These are phyloP conservation scores for Protosalanx chinensis DNA, from an alignment of 2,797 vertebrate species.

Conservation along the genomic window DNA sequence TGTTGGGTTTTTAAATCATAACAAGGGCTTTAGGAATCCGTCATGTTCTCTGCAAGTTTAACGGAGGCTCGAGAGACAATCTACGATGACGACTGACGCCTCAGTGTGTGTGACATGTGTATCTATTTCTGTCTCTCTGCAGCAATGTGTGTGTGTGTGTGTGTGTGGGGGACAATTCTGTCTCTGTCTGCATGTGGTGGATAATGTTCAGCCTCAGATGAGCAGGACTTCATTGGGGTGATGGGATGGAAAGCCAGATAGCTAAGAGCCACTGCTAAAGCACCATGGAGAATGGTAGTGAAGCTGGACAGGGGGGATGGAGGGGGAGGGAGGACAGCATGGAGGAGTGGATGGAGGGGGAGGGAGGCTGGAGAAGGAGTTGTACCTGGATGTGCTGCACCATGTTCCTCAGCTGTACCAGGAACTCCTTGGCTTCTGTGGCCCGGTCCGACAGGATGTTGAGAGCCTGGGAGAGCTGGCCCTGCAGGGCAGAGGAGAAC, in stretches of 20 bases:
- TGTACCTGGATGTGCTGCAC: constrained; percentile 97
- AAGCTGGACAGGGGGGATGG: neutral
- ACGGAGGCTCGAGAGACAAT: neutral
- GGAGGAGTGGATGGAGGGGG: too few relatives aligned
- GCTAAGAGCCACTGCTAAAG: neutral
- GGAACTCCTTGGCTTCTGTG: constrained; percentile 96
- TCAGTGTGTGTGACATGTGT: neutral
- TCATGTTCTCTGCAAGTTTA: neutral
- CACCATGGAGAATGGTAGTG: neutral
- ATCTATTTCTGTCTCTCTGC: neutral
- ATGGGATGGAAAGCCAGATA: neutral
- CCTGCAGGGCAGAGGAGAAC: constrained; percentile 67
- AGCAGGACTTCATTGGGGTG: neutral
- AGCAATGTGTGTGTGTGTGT: neutral
- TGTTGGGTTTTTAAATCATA: too few relatives aligned
- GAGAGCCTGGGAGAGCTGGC: constrained; percentile 93
- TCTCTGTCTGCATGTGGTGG: neutral
- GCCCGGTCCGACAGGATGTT: constrained; percentile 93
- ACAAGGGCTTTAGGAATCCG: neutral
- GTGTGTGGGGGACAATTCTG: too few relatives aligned
- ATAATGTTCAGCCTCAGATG: neutral
- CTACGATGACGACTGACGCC: neutral
- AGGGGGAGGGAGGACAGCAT: neutral
- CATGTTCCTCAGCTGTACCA: constrained; percentile 95
- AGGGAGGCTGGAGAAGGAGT: neutral